A percentile compares a stretch with the other conserved stretches of the same genome.
Conservation (phyloP, 2,888 invertebrate genomes). For the Mimumesa dahlbomi region DNA sequence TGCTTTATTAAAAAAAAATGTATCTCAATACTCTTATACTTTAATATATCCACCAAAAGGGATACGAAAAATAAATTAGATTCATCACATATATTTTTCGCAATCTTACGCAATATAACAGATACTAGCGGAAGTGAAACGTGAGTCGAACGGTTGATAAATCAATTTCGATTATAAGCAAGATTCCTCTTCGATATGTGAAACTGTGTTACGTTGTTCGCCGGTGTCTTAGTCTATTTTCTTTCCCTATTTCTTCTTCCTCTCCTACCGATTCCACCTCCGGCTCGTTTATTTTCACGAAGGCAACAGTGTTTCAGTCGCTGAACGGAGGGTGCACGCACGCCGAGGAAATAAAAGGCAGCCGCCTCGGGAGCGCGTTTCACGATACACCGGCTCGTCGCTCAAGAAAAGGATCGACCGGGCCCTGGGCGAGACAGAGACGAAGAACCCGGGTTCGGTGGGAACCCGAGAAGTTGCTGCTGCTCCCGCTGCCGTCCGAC, state of each 20-base stretch:
- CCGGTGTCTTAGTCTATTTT: slow-evolving; percentile 33
- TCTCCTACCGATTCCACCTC: slow-evolving; percentile 47
- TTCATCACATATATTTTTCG: no score
- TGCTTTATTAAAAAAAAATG: no score
- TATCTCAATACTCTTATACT: no score
- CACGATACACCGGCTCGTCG: slow-evolving; percentile 59
- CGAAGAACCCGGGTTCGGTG: slow-evolving; percentile 65
- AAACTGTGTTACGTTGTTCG: slow-evolving; percentile 44
- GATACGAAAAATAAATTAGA: no score
- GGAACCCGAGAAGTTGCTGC: slow-evolving; percentile 72
- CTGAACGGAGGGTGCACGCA: slow-evolving; percentile 59
- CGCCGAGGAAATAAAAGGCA: slow-evolving; percentile 59
- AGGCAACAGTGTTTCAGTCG: slow-evolving; percentile 64
- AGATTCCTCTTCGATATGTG: no score
- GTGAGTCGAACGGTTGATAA: no score
- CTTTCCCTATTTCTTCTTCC: slow-evolving; percentile 27
- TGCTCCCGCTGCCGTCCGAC: slow-evolving; percentile 59
- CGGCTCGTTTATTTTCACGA: slow-evolving; percentile 53
- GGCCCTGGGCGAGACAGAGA: slow-evolving; percentile 57
- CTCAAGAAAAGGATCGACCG: slow-evolving; percentile 57
- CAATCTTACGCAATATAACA: no score
- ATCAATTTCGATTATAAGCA: no score
- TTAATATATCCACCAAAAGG: no score
- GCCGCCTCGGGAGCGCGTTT: slow-evolving; percentile 61
- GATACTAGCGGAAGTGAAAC: no score